Base-by-base conservation (phyloP, 2,888 invertebrate genomes). In the Lycocerus yunnanus region DNA sequence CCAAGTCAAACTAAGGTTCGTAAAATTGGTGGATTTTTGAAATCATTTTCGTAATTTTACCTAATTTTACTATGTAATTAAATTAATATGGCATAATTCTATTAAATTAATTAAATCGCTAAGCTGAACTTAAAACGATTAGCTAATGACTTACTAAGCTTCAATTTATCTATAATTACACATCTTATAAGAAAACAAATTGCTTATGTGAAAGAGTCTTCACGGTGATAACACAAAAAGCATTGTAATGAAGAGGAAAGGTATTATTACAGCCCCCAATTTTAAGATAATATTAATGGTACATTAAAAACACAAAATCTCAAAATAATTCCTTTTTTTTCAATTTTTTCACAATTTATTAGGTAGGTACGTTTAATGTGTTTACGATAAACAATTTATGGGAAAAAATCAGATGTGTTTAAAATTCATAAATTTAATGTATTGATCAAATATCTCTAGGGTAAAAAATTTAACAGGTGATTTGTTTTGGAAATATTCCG, bases 101-200 rank as follows among this genome's bases (percentile, higher is more conserved):
- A 60, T 63, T 63, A 63, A 61, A 18, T 61, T 4, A 18, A 61
- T 61, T 61, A 61, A 61, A 60, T 18, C 16, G 13, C 13, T 18
- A 13, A 63, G 16, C 8, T 6, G n/a, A 63, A 63, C 61, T 63
- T 11, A 18, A 63, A 63, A 20, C 43, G 43, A 43, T 43, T 43
- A 43, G 43, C 43, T 43, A 43, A 43, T 43, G 43, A 43, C 61
- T 63, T 63, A 63, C 20, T 63, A 18, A 18, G 61, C 61, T 63
- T n/a, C 20, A 63, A 63, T 63, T 63, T 63, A 63, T 63, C 61
- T 63, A 63, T 63, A 63, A 63, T 63, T 63, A 63, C 18, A 20
- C n/a, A 63, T 63, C 18, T 63, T 18, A 14, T 18, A 63, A n/a
- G 61, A 63, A 18, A 18, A 63, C 61, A 63, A 63, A 63, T 63